phyloP scores from a whole-genome alignment of 2,888 invertebrate genomes.

The Apodemia zela region DNA sequence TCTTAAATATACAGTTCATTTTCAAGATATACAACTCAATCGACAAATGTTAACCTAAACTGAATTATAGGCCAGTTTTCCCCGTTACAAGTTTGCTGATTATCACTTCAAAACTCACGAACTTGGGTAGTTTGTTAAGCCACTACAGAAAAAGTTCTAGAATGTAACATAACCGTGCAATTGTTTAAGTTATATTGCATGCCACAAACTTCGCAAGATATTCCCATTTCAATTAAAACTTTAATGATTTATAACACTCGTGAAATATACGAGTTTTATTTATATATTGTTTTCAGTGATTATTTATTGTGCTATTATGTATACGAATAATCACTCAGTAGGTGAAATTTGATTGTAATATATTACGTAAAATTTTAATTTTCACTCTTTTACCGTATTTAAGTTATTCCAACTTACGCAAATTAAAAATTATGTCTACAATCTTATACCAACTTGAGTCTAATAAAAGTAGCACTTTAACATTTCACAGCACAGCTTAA shows the following conservation, averaged over 20 bases:
- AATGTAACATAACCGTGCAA: slow-evolving; percentile 9
- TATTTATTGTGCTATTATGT: background rate
- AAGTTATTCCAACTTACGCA: too few species aligned
- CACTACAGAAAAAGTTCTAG: background rate
- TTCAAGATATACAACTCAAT: too few species aligned
- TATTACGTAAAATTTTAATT: too few species aligned
- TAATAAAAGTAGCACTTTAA: too few species aligned
- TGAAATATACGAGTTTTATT: background rate
- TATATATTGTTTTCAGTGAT: background rate
- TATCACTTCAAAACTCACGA: background rate
- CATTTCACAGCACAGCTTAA: too few species aligned
- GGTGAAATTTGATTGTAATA: too few species aligned
- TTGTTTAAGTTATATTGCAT: slow-evolving; percentile 17
- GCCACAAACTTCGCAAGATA: slow-evolving; percentile 8
- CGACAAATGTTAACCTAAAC: background rate
- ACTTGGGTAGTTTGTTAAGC: slow-evolving; percentile 6
- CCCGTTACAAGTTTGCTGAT: background rate
- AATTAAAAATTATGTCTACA: too few species aligned
- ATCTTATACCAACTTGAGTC: too few species aligned
- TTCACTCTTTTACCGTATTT: too few species aligned
- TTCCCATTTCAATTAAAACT: slow-evolving; percentile 35
- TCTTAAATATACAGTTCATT: too few species aligned
- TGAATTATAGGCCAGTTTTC: background rate
- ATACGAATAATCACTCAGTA: too few species aligned
- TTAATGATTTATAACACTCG: slow-evolving; percentile 32